Evolutionary conservation across 2,797 vertebrate species (phyloP), one percentile per base, ranked within the genome.

Genomic region (Emydoidea blandingii): DNA sequence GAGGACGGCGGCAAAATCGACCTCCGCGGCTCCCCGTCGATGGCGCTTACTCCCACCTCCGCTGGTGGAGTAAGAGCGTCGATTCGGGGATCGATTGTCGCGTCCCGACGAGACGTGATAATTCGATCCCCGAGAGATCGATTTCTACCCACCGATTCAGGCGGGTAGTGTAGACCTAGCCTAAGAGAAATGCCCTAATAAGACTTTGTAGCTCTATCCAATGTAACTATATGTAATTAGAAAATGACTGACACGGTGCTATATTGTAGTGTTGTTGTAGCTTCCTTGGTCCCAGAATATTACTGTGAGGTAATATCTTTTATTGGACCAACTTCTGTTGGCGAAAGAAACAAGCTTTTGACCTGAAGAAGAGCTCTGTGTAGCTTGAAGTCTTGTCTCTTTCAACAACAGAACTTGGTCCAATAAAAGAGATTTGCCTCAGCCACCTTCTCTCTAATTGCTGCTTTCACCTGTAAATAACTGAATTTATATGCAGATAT

Each of bases 401-500:
- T 68, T 72, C n/a, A 72, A 12, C n/a, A 41, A 37, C n/a, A 37
- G 68, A 72, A 12, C 10, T 65, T 72, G 19, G 19, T n/a, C 19
- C 21, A 72, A 41, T 21, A n/a, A 59, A 59, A 21, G 18, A 72
- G 65, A 37, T 37, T 3, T 72, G 37, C 18, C 18, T 72, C 9
- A 11, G n/a, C 16, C 19, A 41, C 37, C 37, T 12, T 72, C 74
- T 49, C 74, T 31, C 7, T 12, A 49, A 15, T 76, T 76, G 25
- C 41, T 44, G 12, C 27, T 27, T 47, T 49, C 44, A 29, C 27
- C 56, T 91, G 74, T n/a, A 49, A 34, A 92, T 52, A 3, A 11
- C 93, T 91, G 18, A 8, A 81, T 88, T 84, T 84, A 12, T 4
- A 12, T 91, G 57, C 88, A 7, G 88, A 93, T 90, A 85, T 93